A percentile compares a stretch with the other conserved stretches of the same genome.
Conservation (phyloP, 2,797 vertebrate genomes). For the Diplodus sargus region DNA sequence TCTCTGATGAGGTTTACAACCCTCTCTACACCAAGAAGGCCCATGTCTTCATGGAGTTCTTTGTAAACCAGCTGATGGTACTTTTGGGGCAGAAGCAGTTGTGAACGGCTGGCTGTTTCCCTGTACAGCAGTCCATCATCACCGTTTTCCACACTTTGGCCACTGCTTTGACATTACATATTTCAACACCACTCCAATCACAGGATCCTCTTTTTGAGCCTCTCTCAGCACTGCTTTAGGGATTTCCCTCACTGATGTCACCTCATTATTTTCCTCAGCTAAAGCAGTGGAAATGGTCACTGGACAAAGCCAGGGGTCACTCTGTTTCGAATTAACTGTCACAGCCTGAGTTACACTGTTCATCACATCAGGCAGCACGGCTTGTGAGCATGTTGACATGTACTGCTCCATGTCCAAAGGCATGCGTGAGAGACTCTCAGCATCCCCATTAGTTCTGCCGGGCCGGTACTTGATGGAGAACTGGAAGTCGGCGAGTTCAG, state of each 20-base stretch:
- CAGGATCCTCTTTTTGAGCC: conserved; percentile 1
- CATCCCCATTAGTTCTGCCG: neutral
- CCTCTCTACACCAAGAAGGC: neutral
- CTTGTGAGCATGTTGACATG: neutral
- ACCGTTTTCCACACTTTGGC: neutral
- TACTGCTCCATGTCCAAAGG: neutral
- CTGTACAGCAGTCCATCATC: neutral
- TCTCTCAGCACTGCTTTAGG: neutral
- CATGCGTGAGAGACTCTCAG: neutral
- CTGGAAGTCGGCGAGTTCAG: neutral
- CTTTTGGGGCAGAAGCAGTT: neutral
- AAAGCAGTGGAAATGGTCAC: neutral
- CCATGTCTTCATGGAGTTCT: neutral
- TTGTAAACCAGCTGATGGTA: neutral
- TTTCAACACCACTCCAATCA: neutral
- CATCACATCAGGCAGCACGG: neutral
- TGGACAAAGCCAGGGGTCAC: neutral
- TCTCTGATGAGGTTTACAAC: too few species aligned
- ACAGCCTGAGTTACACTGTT: neutral
- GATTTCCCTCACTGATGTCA: neutral
- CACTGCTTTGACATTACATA: too few species aligned
- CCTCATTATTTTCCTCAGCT: neutral
- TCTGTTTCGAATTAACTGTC: neutral
- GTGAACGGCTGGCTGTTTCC: neutral
- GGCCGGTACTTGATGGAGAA: neutral